Evolutionary conservation across 2,888 invertebrate genomes (phyloP).

Genomic region (Leptinotarsa rubiginosa): DNA sequence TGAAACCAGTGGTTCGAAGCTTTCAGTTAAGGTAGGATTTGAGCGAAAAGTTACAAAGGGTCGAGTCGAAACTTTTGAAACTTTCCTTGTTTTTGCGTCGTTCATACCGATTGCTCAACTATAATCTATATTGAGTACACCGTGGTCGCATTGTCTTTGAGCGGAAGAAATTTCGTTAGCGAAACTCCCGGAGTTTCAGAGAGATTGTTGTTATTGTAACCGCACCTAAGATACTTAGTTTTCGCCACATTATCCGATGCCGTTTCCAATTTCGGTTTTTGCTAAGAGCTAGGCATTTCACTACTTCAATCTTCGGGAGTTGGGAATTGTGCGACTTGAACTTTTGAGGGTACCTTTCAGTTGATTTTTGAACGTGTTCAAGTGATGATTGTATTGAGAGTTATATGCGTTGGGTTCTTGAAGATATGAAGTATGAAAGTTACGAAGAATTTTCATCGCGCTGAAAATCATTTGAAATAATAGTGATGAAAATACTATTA

Average conservation of each 20-base stretch:
- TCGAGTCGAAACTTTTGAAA: constrained; percentile 37
- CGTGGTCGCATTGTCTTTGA: constrained; percentile 42
- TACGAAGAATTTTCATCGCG: too few relatives aligned
- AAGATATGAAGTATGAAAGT: not conserved
- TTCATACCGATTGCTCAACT: constrained; percentile 44
- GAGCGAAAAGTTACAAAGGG: constrained; percentile 41
- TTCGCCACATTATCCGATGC: not conserved
- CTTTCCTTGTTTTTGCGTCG: constrained; percentile 43
- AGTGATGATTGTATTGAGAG: not conserved
- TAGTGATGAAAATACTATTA: too few relatives aligned
- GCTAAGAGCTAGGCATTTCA: not conserved
- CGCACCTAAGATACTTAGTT: constrained; percentile 19
- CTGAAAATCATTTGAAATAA: too few relatives aligned
- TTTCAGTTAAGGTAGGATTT: constrained; percentile 41
- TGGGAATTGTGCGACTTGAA: not conserved
- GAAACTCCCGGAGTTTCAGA: constrained; percentile 32
- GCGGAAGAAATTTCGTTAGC: constrained; percentile 44
- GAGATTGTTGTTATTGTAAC: constrained; percentile 38
- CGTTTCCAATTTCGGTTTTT: constrained; percentile 1
- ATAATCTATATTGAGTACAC: constrained; percentile 46
- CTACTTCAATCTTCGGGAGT: not conserved
- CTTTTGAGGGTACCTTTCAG: not conserved
- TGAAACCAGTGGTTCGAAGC: constrained; percentile 33
- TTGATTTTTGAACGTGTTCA: not conserved
- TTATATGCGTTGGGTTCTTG: not conserved